A percentile compares a stretch with the other conserved stretches of the same genome.
Conservation (phyloP, 2,113 vertebrate species). For the Galeopterus variegatus region DNA sequence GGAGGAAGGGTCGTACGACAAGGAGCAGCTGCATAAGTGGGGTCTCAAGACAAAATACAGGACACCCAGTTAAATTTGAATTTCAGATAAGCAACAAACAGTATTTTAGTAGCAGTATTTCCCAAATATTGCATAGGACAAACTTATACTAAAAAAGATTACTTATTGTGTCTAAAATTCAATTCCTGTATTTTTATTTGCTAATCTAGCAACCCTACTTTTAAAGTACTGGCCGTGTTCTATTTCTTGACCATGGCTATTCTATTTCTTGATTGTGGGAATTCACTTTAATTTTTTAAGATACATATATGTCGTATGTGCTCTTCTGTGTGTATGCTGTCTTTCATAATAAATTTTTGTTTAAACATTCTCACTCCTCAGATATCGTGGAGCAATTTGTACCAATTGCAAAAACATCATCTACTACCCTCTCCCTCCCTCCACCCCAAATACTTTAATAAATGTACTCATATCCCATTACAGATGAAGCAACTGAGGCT, state of each 20-base stretch:
- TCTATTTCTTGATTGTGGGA: neutral
- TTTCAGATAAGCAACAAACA: constrained; percentile 10
- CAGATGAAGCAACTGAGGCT: neutral
- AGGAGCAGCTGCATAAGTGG: neutral
- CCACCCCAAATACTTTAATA: neutral
- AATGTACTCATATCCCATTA: neutral
- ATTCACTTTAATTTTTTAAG: neutral
- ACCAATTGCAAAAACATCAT: neutral
- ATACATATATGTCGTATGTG: neutral
- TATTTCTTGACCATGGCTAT: neutral
- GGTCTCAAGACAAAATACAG: neutral
- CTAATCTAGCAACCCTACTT: neutral
- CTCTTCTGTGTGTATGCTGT: neutral
- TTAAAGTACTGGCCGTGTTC: neutral
- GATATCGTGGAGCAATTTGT: neutral
- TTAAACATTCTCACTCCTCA: neutral
- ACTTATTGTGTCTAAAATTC: constrained; percentile 27
- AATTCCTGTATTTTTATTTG: neutral
- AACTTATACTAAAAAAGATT: neutral
- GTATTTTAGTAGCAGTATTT: constrained; percentile 44
- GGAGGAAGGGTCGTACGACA: neutral
- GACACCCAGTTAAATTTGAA: neutral
- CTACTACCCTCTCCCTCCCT: neutral
- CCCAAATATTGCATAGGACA: neutral
- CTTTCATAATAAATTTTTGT: constrained; percentile 12